These are phyloP conservation scores for Anabacerthia variegaticeps DNA, from an alignment of 2,797 vertebrate species.

Conservation along the genomic window DNA sequence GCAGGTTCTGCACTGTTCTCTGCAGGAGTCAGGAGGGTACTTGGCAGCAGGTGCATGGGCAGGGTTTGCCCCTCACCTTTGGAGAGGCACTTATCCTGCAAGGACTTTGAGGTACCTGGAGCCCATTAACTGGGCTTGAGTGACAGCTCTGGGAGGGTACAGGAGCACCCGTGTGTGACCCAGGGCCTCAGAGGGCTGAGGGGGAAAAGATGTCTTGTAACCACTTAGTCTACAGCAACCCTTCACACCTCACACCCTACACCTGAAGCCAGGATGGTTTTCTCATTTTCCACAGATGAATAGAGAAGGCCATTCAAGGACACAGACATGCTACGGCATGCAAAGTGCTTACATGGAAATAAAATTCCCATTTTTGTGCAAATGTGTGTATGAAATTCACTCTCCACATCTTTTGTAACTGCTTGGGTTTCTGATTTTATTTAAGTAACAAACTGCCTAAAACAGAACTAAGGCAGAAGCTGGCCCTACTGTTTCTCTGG, in stretches of 20 bases:
- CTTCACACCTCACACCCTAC: not conserved
- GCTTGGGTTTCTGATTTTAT: not conserved
- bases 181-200: rapidly evolving
- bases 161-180: not conserved
- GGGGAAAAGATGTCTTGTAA: not conserved
- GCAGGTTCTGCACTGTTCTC: not conserved
- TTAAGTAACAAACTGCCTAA: not conserved
- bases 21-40: not conserved
- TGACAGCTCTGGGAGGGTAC: rapidly evolving
- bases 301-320: not conserved
- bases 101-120: not conserved
- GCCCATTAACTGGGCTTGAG: not conserved
- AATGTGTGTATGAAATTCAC: rapidly evolving
- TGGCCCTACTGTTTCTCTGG: not conserved
- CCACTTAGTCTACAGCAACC: not conserved
- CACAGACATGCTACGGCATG: not conserved
- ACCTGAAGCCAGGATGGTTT: not conserved
- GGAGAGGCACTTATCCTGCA: not conserved
- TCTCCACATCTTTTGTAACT: not conserved
- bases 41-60: rapidly evolving
- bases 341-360: not conserved
- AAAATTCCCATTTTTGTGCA: rapidly evolving
- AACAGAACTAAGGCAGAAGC: not conserved
- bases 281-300: not conserved
- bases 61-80: not conserved